Base-by-base conservation (phyloP, 2,797 vertebrate genomes). In the Karalla daura region DNA sequence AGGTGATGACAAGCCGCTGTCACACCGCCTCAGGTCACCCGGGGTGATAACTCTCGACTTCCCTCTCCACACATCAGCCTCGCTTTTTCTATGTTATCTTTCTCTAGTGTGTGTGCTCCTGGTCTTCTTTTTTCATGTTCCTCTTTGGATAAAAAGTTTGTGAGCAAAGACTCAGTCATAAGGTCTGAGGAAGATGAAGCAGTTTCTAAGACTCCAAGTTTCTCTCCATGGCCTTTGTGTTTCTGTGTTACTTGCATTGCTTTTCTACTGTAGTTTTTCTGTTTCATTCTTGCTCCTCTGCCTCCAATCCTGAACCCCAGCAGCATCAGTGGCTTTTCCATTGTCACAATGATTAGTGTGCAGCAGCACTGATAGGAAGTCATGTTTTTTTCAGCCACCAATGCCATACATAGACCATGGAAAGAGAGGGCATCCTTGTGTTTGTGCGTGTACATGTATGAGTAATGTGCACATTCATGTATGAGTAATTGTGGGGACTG, bases 41-140 rank as follows among this genome's bases (percentile, higher is more conserved):
- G 60, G 52, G 12, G 51, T 74, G 81, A 86, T 83, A 85, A 67
- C 63, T 56, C 27, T 33, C 74, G 63, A 81, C 74, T 77, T 74
- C 33, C 47, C 30, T 53, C 54, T 81, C 74, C 60, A 58, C 71
- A 77, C 70, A 49, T 70, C 43, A 63, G 67, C 40, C 56, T 36
- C 5, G 8, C 12, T 44, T 56, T 56, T 46, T 40, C 23, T 51
- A 15, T 35, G 43, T 64, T 70, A 55, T 84, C 69, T 66, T 10
- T 45, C 43, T 30, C 18, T 17, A 37, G 20, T 23, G 47, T 11
- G 2, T 23, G 47, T 11, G 2, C 32, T 43, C 15, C 49, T 49
- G 23, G 30, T 53, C 20, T 58, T 40, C 63, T 36, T 7, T 33
- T 50, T 27, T 3, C 51, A 5, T 23, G 14, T 53, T 61, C 24